These are phyloP conservation scores for Aphelenchoides fujianensis DNA, from an alignment of 1,140 invertebrate species.

Conservation along the genomic window DNA sequence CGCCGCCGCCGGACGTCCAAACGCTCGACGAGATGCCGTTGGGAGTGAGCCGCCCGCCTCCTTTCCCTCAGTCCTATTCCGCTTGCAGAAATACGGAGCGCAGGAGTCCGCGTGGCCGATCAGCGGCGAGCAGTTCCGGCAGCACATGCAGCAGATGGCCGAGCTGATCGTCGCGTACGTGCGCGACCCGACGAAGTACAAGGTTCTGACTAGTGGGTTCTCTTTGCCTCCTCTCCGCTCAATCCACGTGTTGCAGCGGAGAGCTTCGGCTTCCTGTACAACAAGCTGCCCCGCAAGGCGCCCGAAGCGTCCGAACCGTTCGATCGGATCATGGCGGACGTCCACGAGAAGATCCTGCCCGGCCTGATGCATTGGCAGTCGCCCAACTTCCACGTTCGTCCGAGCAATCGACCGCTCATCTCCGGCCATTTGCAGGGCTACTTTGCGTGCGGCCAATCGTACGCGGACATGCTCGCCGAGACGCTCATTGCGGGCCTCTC, in stretches of 20 bases:
- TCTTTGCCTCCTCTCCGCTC: neutral
- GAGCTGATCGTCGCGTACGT: slow-evolving; percentile 17
- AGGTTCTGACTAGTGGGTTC: neutral
- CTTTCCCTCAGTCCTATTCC: neutral
- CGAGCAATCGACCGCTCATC: neutral
- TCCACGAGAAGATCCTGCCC: slow-evolving; percentile 1
- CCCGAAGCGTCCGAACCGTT: neutral
- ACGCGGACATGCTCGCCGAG: slow-evolving; percentile 10
- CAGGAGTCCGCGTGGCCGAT: slow-evolving; percentile 4
- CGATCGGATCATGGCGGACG: neutral
- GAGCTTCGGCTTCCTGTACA: slow-evolving; percentile 12
- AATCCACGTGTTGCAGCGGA: slow-evolving; percentile 13
- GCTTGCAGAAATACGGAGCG: slow-evolving; percentile 8
- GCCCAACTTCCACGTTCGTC: slow-evolving; percentile 4
- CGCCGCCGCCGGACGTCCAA: neutral
- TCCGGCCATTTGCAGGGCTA: neutral
- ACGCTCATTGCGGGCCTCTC: neutral
- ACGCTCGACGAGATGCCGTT: neutral
- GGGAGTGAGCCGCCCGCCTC: neutral
- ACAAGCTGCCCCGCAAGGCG: neutral
- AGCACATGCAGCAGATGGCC: slow-evolving; percentile 3
- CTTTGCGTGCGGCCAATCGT: neutral
- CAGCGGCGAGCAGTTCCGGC: neutral
- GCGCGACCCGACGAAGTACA: slow-evolving; percentile 5
- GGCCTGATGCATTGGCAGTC: slow-evolving; percentile 21